Conservation (phyloP, 2,113 vertebrate genomes). For the Cochlearius cochlearius region DNA sequence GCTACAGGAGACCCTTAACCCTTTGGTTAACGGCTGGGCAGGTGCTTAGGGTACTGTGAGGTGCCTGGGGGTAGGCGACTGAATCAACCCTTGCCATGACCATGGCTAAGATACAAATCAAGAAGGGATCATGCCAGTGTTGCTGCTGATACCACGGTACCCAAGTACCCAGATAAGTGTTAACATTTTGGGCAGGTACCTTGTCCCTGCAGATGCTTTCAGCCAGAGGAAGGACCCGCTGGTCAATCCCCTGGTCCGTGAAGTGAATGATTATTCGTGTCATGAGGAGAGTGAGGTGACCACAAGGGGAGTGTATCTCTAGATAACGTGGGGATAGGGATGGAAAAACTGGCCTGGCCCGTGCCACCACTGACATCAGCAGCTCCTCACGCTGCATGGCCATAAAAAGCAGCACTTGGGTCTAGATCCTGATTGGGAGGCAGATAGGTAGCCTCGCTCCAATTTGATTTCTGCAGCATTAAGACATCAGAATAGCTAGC, state of each 20-base stretch:
- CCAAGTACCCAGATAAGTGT: not conserved
- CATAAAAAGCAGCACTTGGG: slow-evolving; percentile 64
- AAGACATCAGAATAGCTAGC: slow-evolving; percentile 59
- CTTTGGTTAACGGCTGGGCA: not conserved
- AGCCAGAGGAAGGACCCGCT: not conserved
- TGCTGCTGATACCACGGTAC: not conserved
- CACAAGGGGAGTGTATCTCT: not conserved
- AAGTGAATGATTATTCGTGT: not conserved
- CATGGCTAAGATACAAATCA: not conserved
- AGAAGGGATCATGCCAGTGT: not conserved
- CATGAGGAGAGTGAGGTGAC: not conserved
- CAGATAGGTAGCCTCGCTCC: slow-evolving; percentile 56
- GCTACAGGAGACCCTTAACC: not conserved
- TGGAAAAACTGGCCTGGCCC: slow-evolving; percentile 21
- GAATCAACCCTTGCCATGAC: not conserved
- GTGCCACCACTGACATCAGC: slow-evolving; percentile 32
- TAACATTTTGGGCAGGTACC: not conserved
- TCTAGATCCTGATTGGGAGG: slow-evolving; percentile 43
- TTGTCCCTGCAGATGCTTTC: not conserved
- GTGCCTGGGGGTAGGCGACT: not conserved
- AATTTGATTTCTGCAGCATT: slow-evolving; percentile 62
- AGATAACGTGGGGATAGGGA: not conserved
- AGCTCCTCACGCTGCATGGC: slow-evolving; percentile 3
- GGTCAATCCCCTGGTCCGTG: not conserved
- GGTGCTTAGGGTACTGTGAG: not conserved